Base-by-base conservation (phyloP, 2,888 invertebrate genomes). In the Spodoptera picta region DNA sequence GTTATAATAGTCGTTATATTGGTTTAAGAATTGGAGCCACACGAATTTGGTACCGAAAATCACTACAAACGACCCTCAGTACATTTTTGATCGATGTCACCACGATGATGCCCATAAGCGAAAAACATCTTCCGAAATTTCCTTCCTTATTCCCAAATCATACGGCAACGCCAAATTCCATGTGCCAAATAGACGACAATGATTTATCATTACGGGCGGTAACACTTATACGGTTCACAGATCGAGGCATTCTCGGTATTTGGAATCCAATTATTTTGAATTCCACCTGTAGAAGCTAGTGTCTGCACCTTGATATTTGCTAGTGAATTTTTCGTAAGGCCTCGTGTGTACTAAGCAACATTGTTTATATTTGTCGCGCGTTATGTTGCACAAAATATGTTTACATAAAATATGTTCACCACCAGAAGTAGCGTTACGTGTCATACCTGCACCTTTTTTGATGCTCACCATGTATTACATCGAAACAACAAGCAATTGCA, bases 191-290 rank as follows among this genome's bases (percentile, higher is more conserved):
- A 74, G 63, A 60, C 64, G 73, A 77, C 83, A 84, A 83, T 83
- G 84, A 86, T 86, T 87, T 88, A 86, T 86, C 84, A 84, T 86
- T 86, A 72, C 69, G 65, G 81, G 76, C 56, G 61, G 68, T 79
- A 71, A 75, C 75, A 69, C 71, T 78, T 78, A 73, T 60, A 68
- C 75, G 80, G 75, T 70, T 73, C 73, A 62, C 48, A 65, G 75
- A 68, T 69, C 60, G 46, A 50, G 69, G 66, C 69, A 80, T 83
- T 82, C 80, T 69, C 83, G 87, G 86, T 87, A 88, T 89, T 80
- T 81, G 81, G 80, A 83, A 90, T 90, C 86, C 90, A 89, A 90
- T 90, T 89, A 89, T 87, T 85, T 82, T 77, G 71, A 69, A 74
- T 77, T 70, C 70, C 65, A 74, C 80, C 75, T 74, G 77, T 77